Percentiles rank a stretch among this genome's conserved stretches.
Conservation (phyloP, 2,113 vertebrate genomes). For the Lepus americanus region DNA sequence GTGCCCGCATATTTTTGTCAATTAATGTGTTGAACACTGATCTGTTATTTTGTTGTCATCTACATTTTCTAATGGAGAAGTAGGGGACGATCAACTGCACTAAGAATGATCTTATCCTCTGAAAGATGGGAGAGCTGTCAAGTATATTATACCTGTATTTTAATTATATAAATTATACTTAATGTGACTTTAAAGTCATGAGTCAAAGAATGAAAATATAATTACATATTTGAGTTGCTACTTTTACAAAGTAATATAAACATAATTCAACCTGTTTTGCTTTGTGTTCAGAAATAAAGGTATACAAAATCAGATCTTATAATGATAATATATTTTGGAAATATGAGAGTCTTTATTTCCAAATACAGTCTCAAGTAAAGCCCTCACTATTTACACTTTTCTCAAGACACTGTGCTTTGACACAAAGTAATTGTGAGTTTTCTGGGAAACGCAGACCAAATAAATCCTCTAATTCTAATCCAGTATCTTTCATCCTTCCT, state of each 20-base stretch:
- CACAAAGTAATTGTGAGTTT: constrained; percentile 66
- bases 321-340: constrained; percentile 75
- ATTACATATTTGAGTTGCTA: background rate
- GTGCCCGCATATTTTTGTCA: background rate
- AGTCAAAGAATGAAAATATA: constrained; percentile 14
- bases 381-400: constrained; percentile 48
- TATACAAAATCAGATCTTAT: constrained; percentile 45
- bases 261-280: constrained; percentile 66
- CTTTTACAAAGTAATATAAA: constrained; percentile 64
- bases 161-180: background rate
- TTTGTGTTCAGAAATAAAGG: constrained; percentile 73
- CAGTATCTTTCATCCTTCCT: constrained; percentile 20
- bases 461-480: constrained; percentile 80
- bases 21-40: background rate
- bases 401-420: constrained; percentile 67
- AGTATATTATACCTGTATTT: background rate
- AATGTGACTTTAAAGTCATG: background rate
- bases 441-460: constrained; percentile 65
- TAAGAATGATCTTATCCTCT: background rate
- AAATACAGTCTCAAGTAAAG: constrained; percentile 44
- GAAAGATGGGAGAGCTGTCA: background rate
- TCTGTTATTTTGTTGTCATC: background rate
- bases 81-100: background rate
- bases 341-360: constrained; percentile 59
- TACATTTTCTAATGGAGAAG: background rate